Conservation (phyloP, 2,888 invertebrate species). For the Pheosia tremula region DNA sequence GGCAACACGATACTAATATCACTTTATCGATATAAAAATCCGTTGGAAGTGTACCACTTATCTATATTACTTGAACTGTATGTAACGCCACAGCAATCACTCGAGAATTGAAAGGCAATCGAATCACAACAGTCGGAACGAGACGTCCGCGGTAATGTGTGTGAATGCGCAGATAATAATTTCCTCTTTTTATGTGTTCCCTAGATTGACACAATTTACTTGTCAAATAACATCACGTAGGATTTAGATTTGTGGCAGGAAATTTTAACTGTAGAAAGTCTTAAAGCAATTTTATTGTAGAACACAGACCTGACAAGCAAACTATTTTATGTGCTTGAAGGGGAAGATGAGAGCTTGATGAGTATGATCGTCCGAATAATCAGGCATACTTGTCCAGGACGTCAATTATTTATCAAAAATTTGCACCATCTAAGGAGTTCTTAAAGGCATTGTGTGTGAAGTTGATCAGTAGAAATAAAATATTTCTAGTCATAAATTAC, state of each 20-base stretch:
- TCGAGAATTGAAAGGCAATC: slow-evolving; percentile 19
- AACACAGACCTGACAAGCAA: too few species aligned
- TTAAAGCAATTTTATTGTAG: too few species aligned
- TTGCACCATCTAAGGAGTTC: background rate
- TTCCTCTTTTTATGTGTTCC: background rate
- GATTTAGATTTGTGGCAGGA: too few species aligned
- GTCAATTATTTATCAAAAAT: background rate
- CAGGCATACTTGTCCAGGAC: background rate
- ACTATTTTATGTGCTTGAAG: background rate
- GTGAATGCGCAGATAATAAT: background rate
- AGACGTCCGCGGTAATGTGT: background rate
- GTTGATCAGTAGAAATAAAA: too few species aligned
- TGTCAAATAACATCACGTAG: background rate
- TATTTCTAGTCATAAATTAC: too few species aligned
- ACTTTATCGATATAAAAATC: slow-evolving; percentile 6
- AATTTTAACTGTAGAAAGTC: too few species aligned
- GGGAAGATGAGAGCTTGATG: background rate
- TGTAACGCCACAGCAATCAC: slow-evolving; percentile 11
- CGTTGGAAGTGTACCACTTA: slow-evolving; percentile 7
- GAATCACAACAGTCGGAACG: slow-evolving; percentile 16
- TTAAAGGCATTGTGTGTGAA: too few species aligned
- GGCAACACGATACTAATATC: too few species aligned
- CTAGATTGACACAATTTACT: background rate
- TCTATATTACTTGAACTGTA: slow-evolving; percentile 19
- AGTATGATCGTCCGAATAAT: background rate